Base-by-base conservation (phyloP, 2,113 vertebrate species). In the Poeciliopsis turrubarensis region DNA sequence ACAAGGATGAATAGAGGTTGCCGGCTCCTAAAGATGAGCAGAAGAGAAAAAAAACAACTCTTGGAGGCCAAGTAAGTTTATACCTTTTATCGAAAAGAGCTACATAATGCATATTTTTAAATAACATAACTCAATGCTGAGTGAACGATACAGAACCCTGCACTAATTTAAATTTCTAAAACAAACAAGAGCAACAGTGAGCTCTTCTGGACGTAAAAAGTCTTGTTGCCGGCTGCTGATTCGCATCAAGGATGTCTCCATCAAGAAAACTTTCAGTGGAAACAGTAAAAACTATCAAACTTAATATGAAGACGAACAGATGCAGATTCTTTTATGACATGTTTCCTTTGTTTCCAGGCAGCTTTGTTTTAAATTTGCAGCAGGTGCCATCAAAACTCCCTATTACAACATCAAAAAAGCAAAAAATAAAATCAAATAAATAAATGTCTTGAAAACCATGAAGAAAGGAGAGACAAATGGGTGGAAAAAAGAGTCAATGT, bases 1-100 rank as follows among this genome's bases (percentile, higher is more conserved):
- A 54, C 14, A 57, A 84, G 44, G 73, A 82, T 84, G 71, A 77
- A 86, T 81, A 0, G 34, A 75, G 67, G 81, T 73, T 81, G 67
- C 30, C 71, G 60, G 64, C 31, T 51, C 6, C 12, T 37, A 61
- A 44, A 78, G 27, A 3, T 65, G 13, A 11, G 7, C 25, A 62
- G 30, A 65, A 65, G n/a, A 63, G 5, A 30, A 69, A 79, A 60
- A 65, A 68, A 77, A 51, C 8, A 60, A 34, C 25, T 57, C 22
- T n/a, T n/a, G 7, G 5, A 57, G 5, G 51, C 51, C 19, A n/a
- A n/a, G 51, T 10, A 5, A 10, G 2, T 57, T 57, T n/a, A n/a
- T 25, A 0, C 51, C 11, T 57, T 57, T 10, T 57, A 10, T 7
- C 7, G n/a, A 57, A n/a, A 57, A 25, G 5, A n/a, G 25, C 25